Base-by-base conservation (phyloP, 2,797 vertebrate species). In the Lates japonicus region DNA sequence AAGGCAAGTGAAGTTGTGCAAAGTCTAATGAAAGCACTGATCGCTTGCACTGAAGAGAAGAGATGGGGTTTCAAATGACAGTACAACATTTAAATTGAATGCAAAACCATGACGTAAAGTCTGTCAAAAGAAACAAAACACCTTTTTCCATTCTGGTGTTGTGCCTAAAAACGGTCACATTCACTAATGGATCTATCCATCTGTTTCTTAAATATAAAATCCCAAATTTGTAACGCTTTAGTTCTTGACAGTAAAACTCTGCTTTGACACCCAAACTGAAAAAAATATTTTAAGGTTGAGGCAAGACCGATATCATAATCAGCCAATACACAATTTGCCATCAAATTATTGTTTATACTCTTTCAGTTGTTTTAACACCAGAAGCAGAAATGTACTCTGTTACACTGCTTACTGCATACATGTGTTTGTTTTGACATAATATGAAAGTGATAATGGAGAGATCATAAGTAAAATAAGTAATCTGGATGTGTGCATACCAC, bases 81-180 rank as follows among this genome's bases (percentile, higher is more conserved):
- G 22, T 3, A 25, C 17, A 20, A 42, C 52, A 81, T 85, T 64
- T 74, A 58, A 76, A 81, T 70, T 20, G 0, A 73, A 88, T 83
- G 81, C 76, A 79, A 86, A 85, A 70, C 60, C 5, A 65, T 62
- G 14, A 42, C 46, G 44, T 29, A 14, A 19, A 59, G 20, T n/a
- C 14, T 44, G 20, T 14, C 7, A 39, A 55, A 63, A 80, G 17
- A 62, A 46, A 64, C 61, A 70, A 37, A 67, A 35, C 39, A 29
- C 7, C 7, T 39, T 19, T 49, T 49, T 39, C 17, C 46, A 48
- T 48, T 8, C 19, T 39, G 20, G 25, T 29, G 25, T 29, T 29
- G 25, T 29, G 25, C 25, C 25, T 29, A 29, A 29, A 29, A 29
- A 29, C 25, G 25, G 25, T 29, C 25, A 29, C 1, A 29, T 29